Conservation (phyloP, 64 coral and sea anemone genomes). For the Stichodactyla mertensii region DNA sequence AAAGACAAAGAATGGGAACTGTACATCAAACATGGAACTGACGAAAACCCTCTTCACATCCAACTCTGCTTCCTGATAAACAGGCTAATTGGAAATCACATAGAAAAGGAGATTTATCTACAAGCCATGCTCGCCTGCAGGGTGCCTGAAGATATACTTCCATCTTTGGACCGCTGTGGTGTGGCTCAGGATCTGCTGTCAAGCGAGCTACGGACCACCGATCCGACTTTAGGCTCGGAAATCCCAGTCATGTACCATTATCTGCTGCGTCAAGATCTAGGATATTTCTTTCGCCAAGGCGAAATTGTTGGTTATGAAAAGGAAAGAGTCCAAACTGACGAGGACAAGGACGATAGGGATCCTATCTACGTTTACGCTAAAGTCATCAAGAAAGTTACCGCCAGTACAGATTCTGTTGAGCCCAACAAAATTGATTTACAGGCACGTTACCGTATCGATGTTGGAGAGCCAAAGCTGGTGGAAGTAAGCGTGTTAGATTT, state of each 20-base stretch:
- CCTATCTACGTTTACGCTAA: conserved; percentile 91
- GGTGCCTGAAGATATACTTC: conserved; percentile 79
- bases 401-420: conserved; percentile 37
- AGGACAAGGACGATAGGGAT: conserved; percentile 61
- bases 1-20: conserved; percentile 62
- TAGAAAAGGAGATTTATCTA: conserved; percentile 95
- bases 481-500: conserved; percentile 91
- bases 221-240: conserved; percentile 80
- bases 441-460: conserved; percentile 86
- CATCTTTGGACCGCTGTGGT: conserved; percentile 80
- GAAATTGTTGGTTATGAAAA: conserved; percentile 95
- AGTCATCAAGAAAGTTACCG: conserved; percentile 65
- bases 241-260: conserved; percentile 92
- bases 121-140: conserved; percentile 86
- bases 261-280: conserved; percentile 85
- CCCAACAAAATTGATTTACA: conserved; percentile 68
- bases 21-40: conserved; percentile 79
- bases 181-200: conserved; percentile 80
- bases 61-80: conserved; percentile 90
- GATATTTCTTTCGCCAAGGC: conserved; percentile 85
- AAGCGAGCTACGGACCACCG: conserved; percentile 57
- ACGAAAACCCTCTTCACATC: conserved; percentile 88
- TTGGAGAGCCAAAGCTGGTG: conserved; percentile 71
- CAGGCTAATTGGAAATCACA: conserved; percentile 73
- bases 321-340: conserved; percentile 57